Percentiles rank a stretch among this genome's conserved stretches.
Evolutionary conservation across 37 sponge, comb jelly and placozoan genomes (phyloP).

Genomic region (Cladorhizidae sp.): DNA sequence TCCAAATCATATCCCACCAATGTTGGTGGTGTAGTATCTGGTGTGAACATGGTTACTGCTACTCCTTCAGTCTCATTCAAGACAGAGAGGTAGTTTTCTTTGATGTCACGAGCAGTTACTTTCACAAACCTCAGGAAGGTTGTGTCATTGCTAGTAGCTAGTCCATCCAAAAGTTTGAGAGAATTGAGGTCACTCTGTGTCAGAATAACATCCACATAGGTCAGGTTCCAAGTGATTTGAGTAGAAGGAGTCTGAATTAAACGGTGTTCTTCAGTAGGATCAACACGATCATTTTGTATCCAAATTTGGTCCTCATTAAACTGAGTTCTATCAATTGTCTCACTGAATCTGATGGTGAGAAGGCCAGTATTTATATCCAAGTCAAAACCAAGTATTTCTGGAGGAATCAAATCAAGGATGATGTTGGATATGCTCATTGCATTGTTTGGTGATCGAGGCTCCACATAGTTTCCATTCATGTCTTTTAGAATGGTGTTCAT

Average conservation of each 20-base stretch:
- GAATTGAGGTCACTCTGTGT: slow-evolving; percentile 55
- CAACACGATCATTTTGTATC: slow-evolving; percentile 62
- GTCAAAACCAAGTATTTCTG: slow-evolving; percentile 58
- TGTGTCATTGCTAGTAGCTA: slow-evolving; percentile 48
- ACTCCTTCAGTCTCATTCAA: slow-evolving; percentile 60
- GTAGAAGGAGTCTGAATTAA: slow-evolving; percentile 22
- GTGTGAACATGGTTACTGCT: slow-evolving; percentile 55
- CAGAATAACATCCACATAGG: slow-evolving; percentile 58
- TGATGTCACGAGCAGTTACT: slow-evolving; percentile 53
- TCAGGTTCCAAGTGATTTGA: slow-evolving; percentile 44
- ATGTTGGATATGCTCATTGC: slow-evolving; percentile 25
- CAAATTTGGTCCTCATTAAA: slow-evolving; percentile 44
- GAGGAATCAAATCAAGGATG: slow-evolving; percentile 40
- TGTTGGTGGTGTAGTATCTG: slow-evolving; percentile 76
- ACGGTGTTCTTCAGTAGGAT: slow-evolving; percentile 22
- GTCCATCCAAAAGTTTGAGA: slow-evolving; percentile 59
- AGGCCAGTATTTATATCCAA: slow-evolving; percentile 69
- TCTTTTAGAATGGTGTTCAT: slow-evolving; percentile 58
- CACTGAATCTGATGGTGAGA: slow-evolving; percentile 72
- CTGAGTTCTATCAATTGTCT: slow-evolving; percentile 53
- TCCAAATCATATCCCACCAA: slow-evolving; percentile 62
- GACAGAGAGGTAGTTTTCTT: slow-evolving; percentile 34
- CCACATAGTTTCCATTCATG: slow-evolving; percentile 78
- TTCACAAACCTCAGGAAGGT: slow-evolving; percentile 71
- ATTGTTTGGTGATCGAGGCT: slow-evolving; percentile 12